These are phyloP conservation scores for Metalampra italica DNA, from an alignment of 2,888 invertebrate species.

Conservation along the genomic window DNA sequence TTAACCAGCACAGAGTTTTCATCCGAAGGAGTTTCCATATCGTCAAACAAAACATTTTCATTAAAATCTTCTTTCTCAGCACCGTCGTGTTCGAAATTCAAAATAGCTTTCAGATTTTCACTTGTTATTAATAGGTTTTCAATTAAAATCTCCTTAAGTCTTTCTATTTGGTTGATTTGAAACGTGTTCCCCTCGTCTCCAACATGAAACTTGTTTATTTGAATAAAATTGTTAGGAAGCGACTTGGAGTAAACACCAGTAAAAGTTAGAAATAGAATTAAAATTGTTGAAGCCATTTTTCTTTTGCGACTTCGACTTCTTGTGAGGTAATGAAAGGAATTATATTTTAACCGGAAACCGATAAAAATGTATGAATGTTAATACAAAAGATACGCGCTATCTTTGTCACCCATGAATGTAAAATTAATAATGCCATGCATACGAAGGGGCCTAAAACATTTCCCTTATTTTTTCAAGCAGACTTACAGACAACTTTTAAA, in stretches of 20 bases:
- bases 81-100: slow-evolving; percentile 22
- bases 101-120: slow-evolving; percentile 28
- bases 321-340: neutral
- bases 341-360: neutral
- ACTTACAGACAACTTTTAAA: too few relatives aligned
- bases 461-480: too few relatives aligned
- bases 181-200: slow-evolving; percentile 11
- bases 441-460: too few relatives aligned
- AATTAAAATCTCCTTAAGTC: slow-evolving; percentile 25
- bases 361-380: neutral
- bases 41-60: neutral
- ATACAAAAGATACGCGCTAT: neutral
- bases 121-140: slow-evolving; percentile 29
- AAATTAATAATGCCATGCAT: too few relatives aligned
- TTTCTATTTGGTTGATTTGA: slow-evolving; percentile 15
- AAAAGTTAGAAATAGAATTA: slow-evolving; percentile 8
- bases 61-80: slow-evolving; percentile 7
- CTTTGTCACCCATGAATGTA: too few relatives aligned
- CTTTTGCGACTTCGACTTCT: neutral
- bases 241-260: slow-evolving; percentile 10
- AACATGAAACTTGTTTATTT: slow-evolving; percentile 21
- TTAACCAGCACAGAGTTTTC: neutral
- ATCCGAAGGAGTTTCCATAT: slow-evolving; percentile 1
- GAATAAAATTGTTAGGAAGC: slow-evolving; percentile 12
- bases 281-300: neutral